These are phyloP conservation scores for Coracias cyanogaster DNA, from an alignment of 2,797 vertebrate genomes.

Conservation along the genomic window DNA sequence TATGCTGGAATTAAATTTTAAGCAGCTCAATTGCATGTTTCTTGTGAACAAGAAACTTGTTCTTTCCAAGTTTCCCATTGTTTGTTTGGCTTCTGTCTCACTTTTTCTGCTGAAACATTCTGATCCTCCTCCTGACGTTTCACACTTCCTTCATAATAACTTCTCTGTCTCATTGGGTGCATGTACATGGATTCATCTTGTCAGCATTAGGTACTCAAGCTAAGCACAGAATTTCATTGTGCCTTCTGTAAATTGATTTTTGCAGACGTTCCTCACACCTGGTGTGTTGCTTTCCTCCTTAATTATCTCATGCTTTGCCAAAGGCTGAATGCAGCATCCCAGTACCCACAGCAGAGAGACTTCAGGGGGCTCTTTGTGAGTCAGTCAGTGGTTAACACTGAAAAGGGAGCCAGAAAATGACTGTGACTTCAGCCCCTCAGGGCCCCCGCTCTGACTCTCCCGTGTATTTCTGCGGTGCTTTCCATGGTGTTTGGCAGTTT, in stretches of 20 bases:
- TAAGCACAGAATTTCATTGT: neutral
- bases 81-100: neutral
- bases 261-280: neutral
- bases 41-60: neutral
- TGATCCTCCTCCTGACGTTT: neutral
- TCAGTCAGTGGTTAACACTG: neutral
- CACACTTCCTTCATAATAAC: neutral
- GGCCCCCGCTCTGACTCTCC: neutral
- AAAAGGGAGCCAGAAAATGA: neutral
- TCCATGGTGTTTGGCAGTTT: rapidly evolving
- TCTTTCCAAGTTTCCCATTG: neutral
- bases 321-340: neutral
- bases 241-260: neutral
- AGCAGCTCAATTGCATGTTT: neutral
- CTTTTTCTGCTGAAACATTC: neutral
- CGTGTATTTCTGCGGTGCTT: neutral
- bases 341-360: neutral
- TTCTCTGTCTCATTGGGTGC: neutral
- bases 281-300: neutral
- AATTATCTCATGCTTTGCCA: neutral
- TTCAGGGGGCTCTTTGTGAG: neutral
- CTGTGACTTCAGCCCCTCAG: neutral
- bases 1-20: neutral
- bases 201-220: neutral
- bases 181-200: neutral